Evolutionary conservation across 1,140 invertebrate genomes (phyloP).

Genomic region (Araneus ventricosus): DNA sequence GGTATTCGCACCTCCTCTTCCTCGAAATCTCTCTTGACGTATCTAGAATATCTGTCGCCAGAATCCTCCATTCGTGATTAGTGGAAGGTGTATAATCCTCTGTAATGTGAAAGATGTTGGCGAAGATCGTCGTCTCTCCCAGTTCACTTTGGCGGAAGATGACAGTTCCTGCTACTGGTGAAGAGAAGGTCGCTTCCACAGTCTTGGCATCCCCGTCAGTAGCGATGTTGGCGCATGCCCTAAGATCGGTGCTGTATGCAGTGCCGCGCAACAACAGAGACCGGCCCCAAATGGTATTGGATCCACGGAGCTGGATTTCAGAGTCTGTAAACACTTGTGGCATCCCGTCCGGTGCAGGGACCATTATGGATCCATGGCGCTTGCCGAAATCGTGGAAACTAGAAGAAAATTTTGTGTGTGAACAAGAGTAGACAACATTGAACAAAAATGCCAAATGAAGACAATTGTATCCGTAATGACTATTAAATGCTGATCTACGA

Average conservation of each 20-base stretch:
- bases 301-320: slow-evolving; percentile 78
- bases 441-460: background rate
- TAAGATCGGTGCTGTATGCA: slow-evolving; percentile 63
- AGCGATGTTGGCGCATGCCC: slow-evolving; percentile 78
- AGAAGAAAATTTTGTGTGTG: slow-evolving; percentile 77
- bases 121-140: slow-evolving; percentile 87
- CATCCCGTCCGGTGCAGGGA: slow-evolving; percentile 72
- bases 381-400: slow-evolving; percentile 81
- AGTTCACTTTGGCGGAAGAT: slow-evolving; percentile 86
- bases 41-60: slow-evolving; percentile 93
- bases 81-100: slow-evolving; percentile 80
- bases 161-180: slow-evolving; percentile 88
- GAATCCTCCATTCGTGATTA: slow-evolving; percentile 91
- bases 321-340: slow-evolving; percentile 77
- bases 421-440: background rate
- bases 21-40: slow-evolving; percentile 81
- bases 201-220: slow-evolving; percentile 85
- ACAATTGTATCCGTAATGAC: too few species aligned
- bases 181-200: slow-evolving; percentile 89
- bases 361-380: slow-evolving; percentile 77
- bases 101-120: slow-evolving; percentile 82
- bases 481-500: too few species aligned
- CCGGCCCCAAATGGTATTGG: slow-evolving; percentile 79
- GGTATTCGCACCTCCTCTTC: slow-evolving; percentile 80
- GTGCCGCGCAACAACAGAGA: slow-evolving; percentile 78